Percentiles rank a stretch among this genome's conserved stretches.
Conservation (phyloP, 2,113 vertebrate genomes). For the Grammomys dolichurus region DNA sequence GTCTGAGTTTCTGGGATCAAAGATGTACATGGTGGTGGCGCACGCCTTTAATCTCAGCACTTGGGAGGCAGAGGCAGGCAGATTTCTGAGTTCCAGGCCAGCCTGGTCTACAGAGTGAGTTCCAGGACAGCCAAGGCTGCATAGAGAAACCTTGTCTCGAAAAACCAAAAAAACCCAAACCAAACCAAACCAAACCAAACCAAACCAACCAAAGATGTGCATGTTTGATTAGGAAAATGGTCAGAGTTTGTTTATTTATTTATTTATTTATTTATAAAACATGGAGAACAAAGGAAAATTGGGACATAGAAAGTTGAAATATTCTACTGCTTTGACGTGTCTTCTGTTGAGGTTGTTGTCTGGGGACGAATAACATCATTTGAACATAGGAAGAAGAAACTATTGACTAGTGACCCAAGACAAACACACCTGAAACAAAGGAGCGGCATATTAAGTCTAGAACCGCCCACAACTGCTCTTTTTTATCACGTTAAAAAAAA, state of each 20-base stretch:
- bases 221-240: not conserved
- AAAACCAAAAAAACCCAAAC: too few species aligned
- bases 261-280: too few species aligned
- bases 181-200: too few species aligned
- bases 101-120: too few species aligned
- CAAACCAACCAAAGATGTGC: not conserved
- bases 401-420: conserved; percentile 85
- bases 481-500: conserved; percentile 89
- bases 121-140: too few species aligned
- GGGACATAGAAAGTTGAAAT: not conserved
- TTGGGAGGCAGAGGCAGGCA: too few species aligned
- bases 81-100: too few species aligned
- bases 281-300: not conserved
- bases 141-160: too few species aligned
- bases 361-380: conserved; percentile 81
- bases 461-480: conserved; percentile 90
- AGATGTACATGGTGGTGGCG: not conserved
- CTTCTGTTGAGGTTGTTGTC: not conserved
- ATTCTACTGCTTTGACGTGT: not conserved
- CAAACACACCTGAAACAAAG: conserved; percentile 86
- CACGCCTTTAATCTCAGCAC: too few species aligned
- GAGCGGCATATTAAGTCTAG: conserved; percentile 88
- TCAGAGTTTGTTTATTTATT: too few species aligned
- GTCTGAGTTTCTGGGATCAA: conserved; percentile 16
- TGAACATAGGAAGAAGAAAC: conserved; percentile 87